Conservation (phyloP, 1,140 invertebrate species). For the Saccostrea glomerata region DNA sequence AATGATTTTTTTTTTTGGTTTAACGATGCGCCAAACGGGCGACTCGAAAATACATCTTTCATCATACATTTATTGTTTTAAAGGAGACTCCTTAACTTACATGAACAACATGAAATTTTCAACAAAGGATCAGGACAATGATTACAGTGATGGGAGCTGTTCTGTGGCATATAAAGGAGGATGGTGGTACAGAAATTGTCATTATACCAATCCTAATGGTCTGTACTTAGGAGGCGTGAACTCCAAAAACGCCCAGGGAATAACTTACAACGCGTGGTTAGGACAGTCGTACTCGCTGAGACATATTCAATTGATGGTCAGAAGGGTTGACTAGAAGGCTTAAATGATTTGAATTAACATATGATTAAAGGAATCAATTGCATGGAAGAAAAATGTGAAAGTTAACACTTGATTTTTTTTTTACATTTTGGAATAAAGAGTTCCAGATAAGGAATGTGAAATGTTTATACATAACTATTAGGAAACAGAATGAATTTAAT, state of each 20-base stretch:
- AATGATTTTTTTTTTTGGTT: too few species aligned
- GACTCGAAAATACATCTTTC: too few species aligned
- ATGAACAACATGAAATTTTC: neutral
- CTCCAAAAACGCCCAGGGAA: neutral
- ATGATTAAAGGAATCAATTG: too few species aligned
- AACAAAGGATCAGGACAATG: slow-evolving; percentile 45
- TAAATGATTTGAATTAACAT: too few species aligned
- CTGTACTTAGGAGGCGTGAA: neutral
- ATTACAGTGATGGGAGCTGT: neutral
- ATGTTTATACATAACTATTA: too few species aligned
- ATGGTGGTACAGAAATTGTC: slow-evolving; percentile 40
- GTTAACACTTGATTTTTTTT: too few species aligned
- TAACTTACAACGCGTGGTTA: neutral
- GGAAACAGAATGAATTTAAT: too few species aligned
- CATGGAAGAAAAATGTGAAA: too few species aligned
- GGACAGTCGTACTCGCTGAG: slow-evolving; percentile 13
- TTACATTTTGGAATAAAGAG: too few species aligned
- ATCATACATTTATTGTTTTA: neutral
- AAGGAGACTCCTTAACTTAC: neutral
- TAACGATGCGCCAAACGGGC: too few species aligned
- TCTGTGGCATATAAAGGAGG: neutral
- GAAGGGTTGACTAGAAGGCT: neutral
- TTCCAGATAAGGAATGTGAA: too few species aligned
- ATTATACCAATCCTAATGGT: slow-evolving; percentile 33
- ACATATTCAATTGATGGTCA: neutral